phyloP scores from a whole-genome alignment of 2,113 vertebrate genomes.

The Sorex araneus region DNA sequence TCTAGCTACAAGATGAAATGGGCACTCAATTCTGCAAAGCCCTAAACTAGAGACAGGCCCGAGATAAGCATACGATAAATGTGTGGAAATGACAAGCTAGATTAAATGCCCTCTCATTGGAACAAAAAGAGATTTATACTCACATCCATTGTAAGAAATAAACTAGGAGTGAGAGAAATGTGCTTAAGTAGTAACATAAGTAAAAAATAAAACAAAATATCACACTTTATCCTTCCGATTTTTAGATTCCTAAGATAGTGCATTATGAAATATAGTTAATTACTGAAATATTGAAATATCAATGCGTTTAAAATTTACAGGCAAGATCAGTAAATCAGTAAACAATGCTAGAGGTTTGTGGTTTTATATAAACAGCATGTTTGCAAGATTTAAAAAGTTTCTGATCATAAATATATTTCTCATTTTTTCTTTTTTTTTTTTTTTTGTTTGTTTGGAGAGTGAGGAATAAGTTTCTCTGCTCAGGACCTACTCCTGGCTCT shows the following conservation, averaged over 20 bases:
- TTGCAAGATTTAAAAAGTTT: neutral
- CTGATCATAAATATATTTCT: neutral
- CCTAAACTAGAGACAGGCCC: neutral
- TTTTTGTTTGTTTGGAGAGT: neutral
- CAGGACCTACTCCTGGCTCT: too few relatives aligned
- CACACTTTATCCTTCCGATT: neutral
- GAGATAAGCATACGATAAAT: neutral
- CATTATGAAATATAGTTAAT: conserved; percentile 3
- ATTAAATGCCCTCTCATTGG: neutral
- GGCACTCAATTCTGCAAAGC: neutral
- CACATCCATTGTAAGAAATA: neutral
- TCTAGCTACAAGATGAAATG: neutral
- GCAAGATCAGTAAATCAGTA: too few relatives aligned
- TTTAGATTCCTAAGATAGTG: neutral
- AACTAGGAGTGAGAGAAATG: neutral
- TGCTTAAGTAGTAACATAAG: too few relatives aligned
- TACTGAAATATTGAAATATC: neutral
- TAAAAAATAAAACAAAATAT: neutral
- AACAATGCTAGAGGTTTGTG: neutral
- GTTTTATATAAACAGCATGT: neutral
- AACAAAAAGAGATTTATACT: conserved; percentile 5
- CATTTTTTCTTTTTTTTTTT: too few relatives aligned
- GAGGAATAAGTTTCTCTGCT: too few relatives aligned
- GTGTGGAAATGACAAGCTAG: neutral
- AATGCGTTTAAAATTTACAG: neutral